Conservation (phyloP, 2,113 vertebrate genomes). For the Scartelaos histophorus region DNA sequence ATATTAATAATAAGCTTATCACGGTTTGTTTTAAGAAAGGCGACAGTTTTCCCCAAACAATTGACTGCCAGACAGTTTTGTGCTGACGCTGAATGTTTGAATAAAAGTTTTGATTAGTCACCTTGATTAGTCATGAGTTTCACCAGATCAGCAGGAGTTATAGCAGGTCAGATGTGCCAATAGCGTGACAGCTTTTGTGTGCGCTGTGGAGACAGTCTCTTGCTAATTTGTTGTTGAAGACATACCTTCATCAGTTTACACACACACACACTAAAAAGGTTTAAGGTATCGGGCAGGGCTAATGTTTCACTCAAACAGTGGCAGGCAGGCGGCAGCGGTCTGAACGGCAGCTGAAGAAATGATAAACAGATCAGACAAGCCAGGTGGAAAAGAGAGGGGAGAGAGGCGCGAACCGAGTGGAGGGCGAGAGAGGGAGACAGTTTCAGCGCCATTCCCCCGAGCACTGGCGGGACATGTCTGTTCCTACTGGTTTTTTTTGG, state of each 20-base stretch:
- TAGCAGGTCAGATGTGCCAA: constrained; percentile 53
- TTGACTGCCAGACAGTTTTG: constrained; percentile 42
- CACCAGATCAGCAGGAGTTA: constrained; percentile 57
- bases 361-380: constrained; percentile 23
- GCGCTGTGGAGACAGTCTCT: constrained; percentile 31
- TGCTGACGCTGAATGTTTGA: constrained; percentile 18
- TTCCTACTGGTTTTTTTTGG: too few species aligned
- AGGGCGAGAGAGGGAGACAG: constrained; percentile 15
- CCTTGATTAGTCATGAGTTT: constrained; percentile 58
- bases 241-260: constrained; percentile 49
- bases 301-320: constrained; percentile 70
- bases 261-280: constrained; percentile 42
- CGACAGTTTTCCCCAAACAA: constrained; percentile 41
- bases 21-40: constrained; percentile 31
- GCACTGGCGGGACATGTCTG: constrained; percentile 57
- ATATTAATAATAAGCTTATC: constrained; percentile 39
- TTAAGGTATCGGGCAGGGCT: constrained; percentile 64
- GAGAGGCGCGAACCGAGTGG: constrained; percentile 41
- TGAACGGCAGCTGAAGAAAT: constrained; percentile 31
- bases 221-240: constrained; percentile 50
- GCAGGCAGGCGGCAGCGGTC: constrained; percentile 38
- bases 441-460: constrained; percentile 60
- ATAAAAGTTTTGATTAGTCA: constrained; percentile 52
- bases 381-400: constrained; percentile 21
- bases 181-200: constrained; percentile 57